Base-by-base conservation (phyloP, 2,888 invertebrate species). In the Magallana nippona region DNA sequence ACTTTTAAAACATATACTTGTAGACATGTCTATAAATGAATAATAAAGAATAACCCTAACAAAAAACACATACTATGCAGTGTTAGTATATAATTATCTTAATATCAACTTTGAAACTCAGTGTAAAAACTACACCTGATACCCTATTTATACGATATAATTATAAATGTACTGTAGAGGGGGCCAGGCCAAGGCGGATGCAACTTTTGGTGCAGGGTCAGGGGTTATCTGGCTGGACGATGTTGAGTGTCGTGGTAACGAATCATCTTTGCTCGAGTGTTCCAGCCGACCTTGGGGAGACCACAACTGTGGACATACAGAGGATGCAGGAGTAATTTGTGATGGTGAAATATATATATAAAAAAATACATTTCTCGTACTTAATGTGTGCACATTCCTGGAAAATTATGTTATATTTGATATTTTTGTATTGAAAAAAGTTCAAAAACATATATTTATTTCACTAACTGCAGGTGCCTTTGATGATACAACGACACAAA, bases 181-280 rank as follows among this genome's bases (percentile, higher is more conserved):
- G 79, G 91, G 88, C 2, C 81, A 84, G 58, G 88, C 88, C 0
- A 71, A 89, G 63, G 82, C 80, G 2, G 84, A 83, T 57, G 58
- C 13, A 55, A 55, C 60, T 3, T 85, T 62, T 81, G 83, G 83
- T 1, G 71, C 85, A 17, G 91, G 91, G 0, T 60, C 84, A 63
- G 90, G 90, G 13, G 88, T 88, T 10, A 90, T 91, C 55, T 90
- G 88, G 89, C 82, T 91, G 82, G 91, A 91, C 79, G 90, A 90
- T 71, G 84, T 90, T 0, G 85, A 86, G 44, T 91, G 91, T 85
- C n/a, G 62, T n/a, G 91, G 91, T 10, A 87, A 86, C 2, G 91
- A 91, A 84, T 81, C 84, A 0, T 87, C 83, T 55, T 80, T 90
- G 0, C 83, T 83, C 19, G 82, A 87, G 17, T 91, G 91, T 85